phyloP scores from a whole-genome alignment of 2,797 vertebrate species.

The Sebastes hubbsi region DNA sequence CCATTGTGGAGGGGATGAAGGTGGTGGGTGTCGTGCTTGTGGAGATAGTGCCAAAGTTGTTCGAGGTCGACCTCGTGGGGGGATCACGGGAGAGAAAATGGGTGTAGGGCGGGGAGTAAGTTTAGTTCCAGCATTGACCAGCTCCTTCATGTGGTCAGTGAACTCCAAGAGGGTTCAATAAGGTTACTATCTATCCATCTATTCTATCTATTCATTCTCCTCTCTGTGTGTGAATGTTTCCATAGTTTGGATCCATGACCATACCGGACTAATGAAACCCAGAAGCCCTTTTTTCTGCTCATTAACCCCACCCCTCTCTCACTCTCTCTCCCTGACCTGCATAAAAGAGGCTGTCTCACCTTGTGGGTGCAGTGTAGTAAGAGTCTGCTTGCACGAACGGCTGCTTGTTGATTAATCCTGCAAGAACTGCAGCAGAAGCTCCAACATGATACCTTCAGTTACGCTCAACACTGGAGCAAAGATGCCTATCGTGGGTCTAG shows the following conservation, averaged over 20 bases:
- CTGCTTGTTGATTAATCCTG: not conserved
- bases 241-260: not conserved
- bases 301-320: not conserved
- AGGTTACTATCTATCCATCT: too few relatives aligned
- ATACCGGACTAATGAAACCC: conserved; percentile 33
- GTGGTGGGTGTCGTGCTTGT: too few relatives aligned
- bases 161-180: too few relatives aligned
- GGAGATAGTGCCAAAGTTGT: too few relatives aligned
- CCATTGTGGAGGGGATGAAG: too few relatives aligned
- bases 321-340: not conserved
- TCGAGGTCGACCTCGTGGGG: too few relatives aligned
- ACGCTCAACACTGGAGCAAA: conserved; percentile 71
- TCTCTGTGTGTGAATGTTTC: not conserved
- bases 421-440: not conserved
- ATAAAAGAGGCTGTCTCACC: not conserved
- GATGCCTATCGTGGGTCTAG: conserved; percentile 79
- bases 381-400: not conserved
- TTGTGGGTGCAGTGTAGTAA: too few relatives aligned
- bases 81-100: too few relatives aligned
- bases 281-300: not conserved
- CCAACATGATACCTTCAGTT: conserved; percentile 60
- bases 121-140: too few relatives aligned
- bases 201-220: not conserved
- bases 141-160: too few relatives aligned
- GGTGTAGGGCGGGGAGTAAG: too few relatives aligned